Evolutionary conservation across 2,888 invertebrate genomes (phyloP), one percentile per base, ranked within the genome.

Genomic region (Polydrusus pterygomalis): DNA sequence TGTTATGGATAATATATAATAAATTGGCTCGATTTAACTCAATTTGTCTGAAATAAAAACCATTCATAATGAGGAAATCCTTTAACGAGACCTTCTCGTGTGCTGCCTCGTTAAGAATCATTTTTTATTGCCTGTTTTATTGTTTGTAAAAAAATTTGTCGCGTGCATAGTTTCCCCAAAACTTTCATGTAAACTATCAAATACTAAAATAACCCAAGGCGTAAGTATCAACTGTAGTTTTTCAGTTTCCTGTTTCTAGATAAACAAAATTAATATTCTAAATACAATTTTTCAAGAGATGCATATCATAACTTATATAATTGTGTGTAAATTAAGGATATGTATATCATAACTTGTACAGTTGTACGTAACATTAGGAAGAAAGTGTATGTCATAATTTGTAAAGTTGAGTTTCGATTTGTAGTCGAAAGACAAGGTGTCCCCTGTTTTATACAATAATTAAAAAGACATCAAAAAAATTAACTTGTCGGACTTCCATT

Each of bases 81-180:
- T 60, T 17, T 38, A 60, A 60, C 58, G 58, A 60, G 38, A 17
- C 17, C 5, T 60, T 38, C 38, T 38, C 38, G 58, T 60, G 38
- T 3, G 17, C 18, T 11, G 11, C 1, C 15, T 60, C 18, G 25
- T 60, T 58, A 58, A 8, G 2, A 15, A 15, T 9, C 15, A n/a
- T 60, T 60, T 60, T 8, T 38, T 17, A 34, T 60, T 17, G 38
- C 18, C 18, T 18, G 38, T 2, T 8, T 38, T 17, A 34, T 60
- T 38, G 58, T 20, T 11, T 18, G 38, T 2, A 20, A 17, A 38
- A 17, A 34, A 34, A 8, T n/a, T n/a, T 34, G 34, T 54, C 30
- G 54, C 30, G 30, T 30, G 54, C n/a, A n/a, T n/a, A 30, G n/a
- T 17, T 17, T 25, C 25, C 25, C 25, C 25, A 25, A 25, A 25